Conservation (phyloP, 53 echinoderm and acorn worm species). For the Holothuria scabra region DNA sequence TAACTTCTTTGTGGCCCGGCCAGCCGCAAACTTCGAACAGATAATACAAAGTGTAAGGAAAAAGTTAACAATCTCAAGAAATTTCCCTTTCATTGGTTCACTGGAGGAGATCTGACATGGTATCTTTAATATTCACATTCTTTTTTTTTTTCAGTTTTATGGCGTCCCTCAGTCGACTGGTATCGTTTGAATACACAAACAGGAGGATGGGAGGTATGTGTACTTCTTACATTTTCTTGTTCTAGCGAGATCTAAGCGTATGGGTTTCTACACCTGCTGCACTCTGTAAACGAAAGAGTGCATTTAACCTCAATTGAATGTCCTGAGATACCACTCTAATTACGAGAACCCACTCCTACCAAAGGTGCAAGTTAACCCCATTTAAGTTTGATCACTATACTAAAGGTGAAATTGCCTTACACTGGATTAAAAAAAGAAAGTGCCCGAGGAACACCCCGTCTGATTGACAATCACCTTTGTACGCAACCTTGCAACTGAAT, state of each 20-base stretch:
- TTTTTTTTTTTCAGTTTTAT: slow-evolving; percentile 18
- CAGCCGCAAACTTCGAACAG: no score
- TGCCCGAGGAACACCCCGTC: not conserved
- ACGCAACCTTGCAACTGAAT: slow-evolving; percentile 13
- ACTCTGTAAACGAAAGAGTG: slow-evolving; percentile 18
- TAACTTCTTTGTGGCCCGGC: no score
- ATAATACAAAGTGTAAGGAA: no score
- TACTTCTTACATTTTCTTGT: not conserved
- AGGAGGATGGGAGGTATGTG: slow-evolving; percentile 40
- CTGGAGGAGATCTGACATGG: slow-evolving; percentile 6
- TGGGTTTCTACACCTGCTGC: slow-evolving; percentile 15
- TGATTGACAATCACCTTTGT: slow-evolving; percentile 4
- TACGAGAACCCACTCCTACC: slow-evolving; percentile 18
- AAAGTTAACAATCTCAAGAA: not conserved
- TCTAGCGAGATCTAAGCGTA: not conserved
- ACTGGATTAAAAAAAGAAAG: not conserved
- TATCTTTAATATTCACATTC: not conserved
- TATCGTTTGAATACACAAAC: slow-evolving; percentile 29
- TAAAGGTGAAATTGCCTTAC: slow-evolving; percentile 1
- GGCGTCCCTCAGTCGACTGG: slow-evolving; percentile 36
- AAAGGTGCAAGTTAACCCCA: slow-evolving; percentile 1
- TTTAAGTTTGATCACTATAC: not conserved
- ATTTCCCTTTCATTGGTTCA: not conserved
- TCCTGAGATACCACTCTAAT: slow-evolving; percentile 26
- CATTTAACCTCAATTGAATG: slow-evolving; percentile 17